Conservation (phyloP, 2,113 vertebrate species). For the Pavo muticus region DNA sequence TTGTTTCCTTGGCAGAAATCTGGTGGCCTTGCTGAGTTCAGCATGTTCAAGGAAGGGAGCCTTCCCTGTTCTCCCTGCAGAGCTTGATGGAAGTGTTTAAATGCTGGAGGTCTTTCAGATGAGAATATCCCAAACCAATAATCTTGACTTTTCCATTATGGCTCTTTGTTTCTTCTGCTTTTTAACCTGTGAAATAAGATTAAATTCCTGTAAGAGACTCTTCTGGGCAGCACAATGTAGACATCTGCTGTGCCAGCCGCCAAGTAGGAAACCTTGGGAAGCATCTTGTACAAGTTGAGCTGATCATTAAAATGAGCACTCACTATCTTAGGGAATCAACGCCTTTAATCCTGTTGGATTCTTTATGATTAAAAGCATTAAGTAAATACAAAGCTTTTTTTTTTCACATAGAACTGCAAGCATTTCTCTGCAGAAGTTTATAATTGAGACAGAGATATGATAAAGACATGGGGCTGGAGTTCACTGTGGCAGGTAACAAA, state of each 20-base stretch:
- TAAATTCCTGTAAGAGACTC: not conserved
- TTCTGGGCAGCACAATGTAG: not conserved
- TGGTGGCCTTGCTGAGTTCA: not conserved
- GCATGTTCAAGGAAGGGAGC: not conserved
- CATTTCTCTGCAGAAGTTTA: not conserved
- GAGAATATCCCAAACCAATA: not conserved
- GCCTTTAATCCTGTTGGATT: not conserved
- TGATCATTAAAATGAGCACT: not conserved
- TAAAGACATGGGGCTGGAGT: not conserved
- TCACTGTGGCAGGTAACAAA: not conserved
- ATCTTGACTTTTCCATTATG: not conserved
- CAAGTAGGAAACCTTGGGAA: not conserved
- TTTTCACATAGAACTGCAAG: not conserved
- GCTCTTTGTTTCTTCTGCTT: not conserved
- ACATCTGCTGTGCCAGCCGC: not conserved
- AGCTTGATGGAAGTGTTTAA: not conserved
- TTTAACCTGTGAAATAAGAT: not conserved
- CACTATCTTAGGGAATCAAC: not conserved
- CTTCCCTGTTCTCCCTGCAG: not conserved
- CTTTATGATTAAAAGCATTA: not conserved
- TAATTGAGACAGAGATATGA: not conserved
- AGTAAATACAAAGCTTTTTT: rapidly evolving
- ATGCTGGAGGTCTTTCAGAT: not conserved
- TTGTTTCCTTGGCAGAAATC: not conserved
- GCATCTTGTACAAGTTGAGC: not conserved